Base-by-base conservation (phyloP, 2,113 vertebrate species). In the Odontesthes bonariensis region DNA sequence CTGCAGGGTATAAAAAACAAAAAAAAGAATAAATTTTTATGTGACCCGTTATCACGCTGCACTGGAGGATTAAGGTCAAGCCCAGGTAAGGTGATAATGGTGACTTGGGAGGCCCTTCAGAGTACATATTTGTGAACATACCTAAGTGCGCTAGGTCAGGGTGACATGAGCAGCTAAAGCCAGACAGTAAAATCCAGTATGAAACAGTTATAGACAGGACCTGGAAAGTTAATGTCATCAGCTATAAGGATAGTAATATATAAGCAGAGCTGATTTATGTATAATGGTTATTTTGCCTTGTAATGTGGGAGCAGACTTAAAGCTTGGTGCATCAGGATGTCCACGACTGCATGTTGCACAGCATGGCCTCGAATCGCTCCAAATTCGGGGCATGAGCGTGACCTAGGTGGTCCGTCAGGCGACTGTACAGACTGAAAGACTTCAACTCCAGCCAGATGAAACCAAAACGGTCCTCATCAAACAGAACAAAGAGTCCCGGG, bases 361-460 rank as follows among this genome's bases (percentile, higher is more conserved):
- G 96, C 98, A 99, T 99, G 73, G 96, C 95, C 1, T 99, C 97
- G 0, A 99, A 99, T 46, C 94, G 96, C 92, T 98, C 96, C 5
- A 93, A 92, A 79, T 94, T 96, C 0, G 97, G 98, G 0, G 98
- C 96, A 0, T 96, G 92, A 0, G 96, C 96, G 0, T 97, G 96
- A 86, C 94, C 93, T 86, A 99, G 97, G 68, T 93, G 80, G 84
- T 97, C 98, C 65, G 95, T 96, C 89, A 99, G 95, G 27, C 98
- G 90, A 88, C 98, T 99, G 93, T 99, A 99, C 63, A 99, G 92
- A 74, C 98, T 99, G 90, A 99, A 99, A 62, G 98, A 98, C 81
- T 98, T 98, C 38, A 99, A 93, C 91, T 99, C 97, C 86, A 99
- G 90, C 98, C 97, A 99, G 92, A 99, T 96, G 93, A 99, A 99